Base-by-base conservation (phyloP, 2,888 invertebrate genomes). In the Leucozona laternaria region DNA sequence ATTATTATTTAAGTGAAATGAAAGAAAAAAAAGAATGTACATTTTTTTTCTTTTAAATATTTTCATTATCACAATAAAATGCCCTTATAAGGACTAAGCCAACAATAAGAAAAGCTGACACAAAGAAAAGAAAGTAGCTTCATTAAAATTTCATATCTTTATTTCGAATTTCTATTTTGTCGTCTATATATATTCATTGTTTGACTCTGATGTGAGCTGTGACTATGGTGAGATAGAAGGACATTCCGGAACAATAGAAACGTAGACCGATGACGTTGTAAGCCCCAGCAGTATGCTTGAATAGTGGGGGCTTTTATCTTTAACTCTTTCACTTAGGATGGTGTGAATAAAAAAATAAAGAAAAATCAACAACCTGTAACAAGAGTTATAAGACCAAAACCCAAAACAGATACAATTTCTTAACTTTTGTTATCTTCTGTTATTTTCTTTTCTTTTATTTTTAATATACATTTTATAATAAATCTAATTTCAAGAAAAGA, bases 131-230 rank as follows among this genome's bases (percentile, higher is more conserved):
- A 50, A 62, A 83, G 68, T 72, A 50, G 79, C 75, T 79, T 79
- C 84, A 84, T 84, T 84, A 84, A 71, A 84, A 84, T 79, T 84
- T 84, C 75, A 84, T 70, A 79, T 79, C 70, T 79, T 71, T 75
- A 79, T 83, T 84, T 75, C 58, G 75, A 79, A 58, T 83, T 70
- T 83, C 62, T 64, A 31, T 70, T 75, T 64, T 40, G 25, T 62
- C 25, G 28, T 53, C n/a, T n/a, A n/a, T n/a, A n/a, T n/a, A n/a
- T n/a, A 64, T 60, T 78, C 68, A 22, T 66, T 73, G 37, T 55
- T 22, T 60, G 45, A 45, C 53, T 60, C 10, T n/a, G n/a, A n/a
- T n/a, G n/a, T n/a, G n/a, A n/a, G n/a, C n/a, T 64, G 7, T 20
- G 53, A 53, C 25, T 22, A 4, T 31, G 17, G 34, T 53, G 17